These are phyloP conservation scores for Sula dactylatra DNA, from an alignment of 2,113 vertebrate species.

Conservation along the genomic window DNA sequence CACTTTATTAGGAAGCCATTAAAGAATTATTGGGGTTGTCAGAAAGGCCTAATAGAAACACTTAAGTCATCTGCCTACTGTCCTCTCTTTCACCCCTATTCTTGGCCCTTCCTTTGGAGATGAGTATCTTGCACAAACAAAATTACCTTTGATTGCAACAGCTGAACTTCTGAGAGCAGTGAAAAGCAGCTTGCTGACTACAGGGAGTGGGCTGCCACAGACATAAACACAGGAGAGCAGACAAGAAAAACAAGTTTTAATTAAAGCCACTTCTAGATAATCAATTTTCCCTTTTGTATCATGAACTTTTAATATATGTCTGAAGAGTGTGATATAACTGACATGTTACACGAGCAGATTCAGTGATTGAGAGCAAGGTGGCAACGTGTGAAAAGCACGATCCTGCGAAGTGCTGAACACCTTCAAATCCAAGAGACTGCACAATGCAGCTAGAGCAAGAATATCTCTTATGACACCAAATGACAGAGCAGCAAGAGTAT, in stretches of 20 bases:
- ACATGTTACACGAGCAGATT: neutral
- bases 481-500: neutral
- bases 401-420: neutral
- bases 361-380: neutral
- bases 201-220: constrained; percentile 27
- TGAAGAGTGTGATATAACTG: neutral
- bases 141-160: constrained; percentile 60
- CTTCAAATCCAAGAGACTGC: neutral
- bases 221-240: constrained; percentile 17
- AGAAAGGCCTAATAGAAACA: constrained; percentile 42
- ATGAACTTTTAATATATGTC: neutral
- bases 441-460: neutral
- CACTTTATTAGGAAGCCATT: constrained; percentile 60
- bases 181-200: constrained; percentile 17
- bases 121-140: constrained; percentile 58
- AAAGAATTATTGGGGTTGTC: constrained; percentile 49
- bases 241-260: constrained; percentile 71
- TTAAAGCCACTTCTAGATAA: constrained; percentile 49
- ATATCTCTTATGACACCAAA: neutral
- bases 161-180: constrained; percentile 10
- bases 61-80: constrained; percentile 48
- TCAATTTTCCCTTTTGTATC: constrained; percentile 36
- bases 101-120: constrained; percentile 62
- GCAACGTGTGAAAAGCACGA: neutral
- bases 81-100: constrained; percentile 59